These are phyloP conservation scores for Nemapogon koenigi DNA, from an alignment of 2,888 invertebrate genomes.

Conservation along the genomic window DNA sequence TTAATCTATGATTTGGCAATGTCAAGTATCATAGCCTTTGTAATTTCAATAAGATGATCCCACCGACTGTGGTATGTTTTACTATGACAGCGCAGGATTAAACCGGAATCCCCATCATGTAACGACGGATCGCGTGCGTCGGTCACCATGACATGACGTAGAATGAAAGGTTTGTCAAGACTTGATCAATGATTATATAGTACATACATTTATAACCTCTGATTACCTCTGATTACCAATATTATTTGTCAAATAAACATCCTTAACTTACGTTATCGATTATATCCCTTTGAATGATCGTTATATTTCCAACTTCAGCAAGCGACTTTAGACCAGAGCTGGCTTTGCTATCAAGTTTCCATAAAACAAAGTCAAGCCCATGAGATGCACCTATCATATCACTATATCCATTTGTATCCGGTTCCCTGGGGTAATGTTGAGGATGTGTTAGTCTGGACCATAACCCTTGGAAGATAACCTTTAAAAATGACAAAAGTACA, in stretches of 20 bases:
- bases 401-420: constrained; percentile 46
- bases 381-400: constrained; percentile 52
- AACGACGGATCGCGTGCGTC: too few relatives aligned
- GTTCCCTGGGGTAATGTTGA: constrained; percentile 40
- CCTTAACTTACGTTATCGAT: constrained; percentile 29
- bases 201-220: too few relatives aligned
- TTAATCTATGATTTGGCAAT: too few relatives aligned
- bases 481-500: too few relatives aligned
- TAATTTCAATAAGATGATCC: too few relatives aligned
- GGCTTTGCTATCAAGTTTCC: constrained; percentile 35
- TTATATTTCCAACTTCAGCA: constrained; percentile 31
- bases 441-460: constrained; percentile 51
- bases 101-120: constrained; percentile 10
- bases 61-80: too few relatives aligned
- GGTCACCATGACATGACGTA: too few relatives aligned
- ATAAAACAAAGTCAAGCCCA: constrained; percentile 29
- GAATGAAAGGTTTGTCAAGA: too few relatives aligned
- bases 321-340: constrained; percentile 29
- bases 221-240: too few relatives aligned
- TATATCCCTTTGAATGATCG: constrained; percentile 34
- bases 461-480: constrained; percentile 45
- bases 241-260: too few relatives aligned
- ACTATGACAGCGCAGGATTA: neutral
- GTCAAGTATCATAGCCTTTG: too few relatives aligned
- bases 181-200: too few relatives aligned